These are phyloP conservation scores for Pangasius macronema DNA, from an alignment of 2,797 vertebrate genomes.

Conservation along the genomic window DNA sequence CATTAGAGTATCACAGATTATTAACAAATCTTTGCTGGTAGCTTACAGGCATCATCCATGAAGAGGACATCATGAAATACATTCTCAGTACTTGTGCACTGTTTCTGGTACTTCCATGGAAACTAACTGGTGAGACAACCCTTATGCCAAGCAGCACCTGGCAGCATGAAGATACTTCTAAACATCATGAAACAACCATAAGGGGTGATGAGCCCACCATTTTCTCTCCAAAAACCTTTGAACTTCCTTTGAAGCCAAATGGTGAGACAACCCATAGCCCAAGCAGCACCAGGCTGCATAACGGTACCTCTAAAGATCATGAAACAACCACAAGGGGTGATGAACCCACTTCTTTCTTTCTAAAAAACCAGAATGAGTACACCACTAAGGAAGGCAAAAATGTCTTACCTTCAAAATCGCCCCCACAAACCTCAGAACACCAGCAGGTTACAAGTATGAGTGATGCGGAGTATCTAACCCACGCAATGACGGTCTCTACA, in stretches of 20 bases:
- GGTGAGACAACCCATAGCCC: constrained; percentile 36
- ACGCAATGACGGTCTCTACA: not conserved
- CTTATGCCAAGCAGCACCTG: not conserved
- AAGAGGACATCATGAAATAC: constrained; percentile 40
- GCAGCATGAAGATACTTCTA: not conserved
- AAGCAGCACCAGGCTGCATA: not conserved
- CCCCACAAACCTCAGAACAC: not conserved
- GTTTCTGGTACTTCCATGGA: constrained; percentile 56
- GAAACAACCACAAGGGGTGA: not conserved
- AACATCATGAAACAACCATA: not conserved
- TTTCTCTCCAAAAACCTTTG: not conserved
- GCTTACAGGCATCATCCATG: not conserved
- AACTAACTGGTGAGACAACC: constrained; percentile 36
- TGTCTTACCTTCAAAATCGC: constrained; percentile 19
- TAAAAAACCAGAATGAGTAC: not conserved
- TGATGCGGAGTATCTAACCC: not conserved
- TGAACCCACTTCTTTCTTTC: not conserved
- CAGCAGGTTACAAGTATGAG: not conserved
- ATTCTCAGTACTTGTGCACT: constrained; percentile 35
- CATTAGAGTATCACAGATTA: not conserved
- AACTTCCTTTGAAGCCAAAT: constrained; percentile 45
- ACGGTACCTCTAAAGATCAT: not conserved
- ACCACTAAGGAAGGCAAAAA: constrained; percentile 3
- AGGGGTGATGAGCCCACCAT: not conserved
- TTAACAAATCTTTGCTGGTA: constrained; percentile 7